Base-by-base conservation (phyloP, 1,140 invertebrate genomes). In the Limonius californicus region DNA sequence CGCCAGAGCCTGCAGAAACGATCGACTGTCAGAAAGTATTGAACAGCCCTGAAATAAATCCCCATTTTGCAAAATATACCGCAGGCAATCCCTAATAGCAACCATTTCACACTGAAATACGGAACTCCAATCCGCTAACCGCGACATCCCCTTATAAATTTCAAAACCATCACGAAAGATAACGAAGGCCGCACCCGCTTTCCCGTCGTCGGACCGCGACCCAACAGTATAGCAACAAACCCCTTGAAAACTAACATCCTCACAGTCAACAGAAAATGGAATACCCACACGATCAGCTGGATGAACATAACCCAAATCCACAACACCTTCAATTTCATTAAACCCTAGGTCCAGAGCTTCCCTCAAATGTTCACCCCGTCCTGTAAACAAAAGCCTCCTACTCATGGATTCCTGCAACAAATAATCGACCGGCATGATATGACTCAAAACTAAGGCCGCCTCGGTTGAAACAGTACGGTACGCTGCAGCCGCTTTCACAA, bases 401-500 rank as follows among this genome's bases (percentile, higher is more conserved):
- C n/a, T n/a, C n/a, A n/a, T n/a, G n/a, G n/a, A n/a, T n/a, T n/a
- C n/a, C n/a, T n/a, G n/a, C 12, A 59, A 7, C 45, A 59, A 15
- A 0, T 59, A 16, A 30, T 63, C 61, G 1, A 59, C 18, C 6
- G 61, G 61, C n/a, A 27, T 35, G 2, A 53, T 20, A 2, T 35
- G 20, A 1, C 35, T 20, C 8, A 63, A 27, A 2, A 63, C 61
- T 30, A 42, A 30, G 1, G 18, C 21, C 9, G 61, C 56, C n/a
- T 54, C 56, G 6, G 61, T 43, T 11, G 56, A 58, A 16, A 60
- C 35, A 6, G 61, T 58, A 6, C 43, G 6, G 43, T 45, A 45
- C 43, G 43, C 43, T 3, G 6, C 6, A 7, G n/a, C 43, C 6
- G 43, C 4, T n/a, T 18, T n/a, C 6, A 45, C 16, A 8, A 14